Evolutionary conservation across 2,113 vertebrate species (phyloP).

Genomic region (Brachyhypopomus occidentalis): DNA sequence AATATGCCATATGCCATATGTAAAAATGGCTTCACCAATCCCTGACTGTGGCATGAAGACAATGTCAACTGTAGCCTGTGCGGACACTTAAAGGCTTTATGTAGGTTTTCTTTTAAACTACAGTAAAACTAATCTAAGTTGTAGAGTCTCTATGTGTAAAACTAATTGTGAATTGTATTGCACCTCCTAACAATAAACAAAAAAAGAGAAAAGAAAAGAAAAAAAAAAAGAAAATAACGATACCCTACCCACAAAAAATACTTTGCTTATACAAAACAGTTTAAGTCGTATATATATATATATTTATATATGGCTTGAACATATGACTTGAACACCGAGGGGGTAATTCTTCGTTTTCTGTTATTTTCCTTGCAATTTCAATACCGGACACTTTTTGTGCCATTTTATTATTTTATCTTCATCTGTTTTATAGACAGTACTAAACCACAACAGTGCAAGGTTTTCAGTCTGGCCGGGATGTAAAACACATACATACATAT

Average conservation of each 20-base stretch:
- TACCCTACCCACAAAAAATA: slow-evolving; percentile 24
- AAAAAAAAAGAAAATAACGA: slow-evolving; percentile 3
- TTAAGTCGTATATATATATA: slow-evolving; percentile 1
- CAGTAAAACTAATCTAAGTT: slow-evolving; percentile 37
- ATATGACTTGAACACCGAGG: neutral
- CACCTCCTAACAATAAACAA: slow-evolving; percentile 55
- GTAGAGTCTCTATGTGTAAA: slow-evolving; percentile 53
- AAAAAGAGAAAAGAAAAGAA: slow-evolving; percentile 37
- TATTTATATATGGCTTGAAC: neutral
- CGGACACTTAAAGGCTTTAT: slow-evolving; percentile 34
- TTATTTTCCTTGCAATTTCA: neutral
- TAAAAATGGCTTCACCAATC: slow-evolving; percentile 6
- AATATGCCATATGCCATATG: neutral
- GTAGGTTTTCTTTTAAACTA: slow-evolving; percentile 41
- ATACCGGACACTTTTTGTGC: neutral
- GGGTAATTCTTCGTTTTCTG: neutral
- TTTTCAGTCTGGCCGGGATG: neutral
- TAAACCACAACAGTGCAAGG: no score
- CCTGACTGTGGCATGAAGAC: slow-evolving; percentile 37
- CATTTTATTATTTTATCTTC: no score
- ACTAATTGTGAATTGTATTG: slow-evolving; percentile 58
- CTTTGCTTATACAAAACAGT: slow-evolving; percentile 24
- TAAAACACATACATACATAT: neutral
- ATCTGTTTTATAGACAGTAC: no score
- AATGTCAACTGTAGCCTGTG: slow-evolving; percentile 26